A percentile compares a stretch with the other conserved stretches of the same genome.
Evolutionary conservation across 2,888 invertebrate species (phyloP).

Genomic region (Diarsia mendica): DNA sequence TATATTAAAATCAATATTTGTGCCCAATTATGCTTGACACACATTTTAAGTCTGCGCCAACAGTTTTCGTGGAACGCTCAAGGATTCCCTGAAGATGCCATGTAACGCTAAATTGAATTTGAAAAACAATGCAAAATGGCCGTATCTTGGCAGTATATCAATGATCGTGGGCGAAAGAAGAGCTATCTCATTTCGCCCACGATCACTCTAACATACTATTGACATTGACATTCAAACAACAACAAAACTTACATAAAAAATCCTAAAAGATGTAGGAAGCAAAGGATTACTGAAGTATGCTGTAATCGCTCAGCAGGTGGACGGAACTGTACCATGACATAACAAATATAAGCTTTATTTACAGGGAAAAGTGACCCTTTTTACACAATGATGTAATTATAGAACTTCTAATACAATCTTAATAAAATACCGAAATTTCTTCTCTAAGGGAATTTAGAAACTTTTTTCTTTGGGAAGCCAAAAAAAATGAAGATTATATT

Average conservation of each 20-base stretch:
- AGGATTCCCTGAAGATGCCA: neutral
- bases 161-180: no score
- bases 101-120: neutral
- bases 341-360: slow-evolving; percentile 8
- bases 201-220: neutral
- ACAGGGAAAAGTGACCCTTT: neutral
- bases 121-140: neutral
- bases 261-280: neutral
- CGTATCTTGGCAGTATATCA: neutral
- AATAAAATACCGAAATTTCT: slow-evolving; percentile 21
- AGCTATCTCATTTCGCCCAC: slow-evolving; percentile 5
- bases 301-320: slow-evolving; percentile 16
- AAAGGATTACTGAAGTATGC: neutral
- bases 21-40: neutral
- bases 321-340: slow-evolving; percentile 10
- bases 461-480: slow-evolving; percentile 24
- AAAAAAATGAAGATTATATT: slow-evolving; percentile 24
- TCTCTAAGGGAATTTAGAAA: neutral
- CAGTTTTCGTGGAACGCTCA: neutral
- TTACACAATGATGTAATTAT: slow-evolving; percentile 18
- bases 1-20: slow-evolving; percentile 15
- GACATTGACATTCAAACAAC: neutral
- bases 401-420: slow-evolving; percentile 19
- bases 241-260: slow-evolving; percentile 1
- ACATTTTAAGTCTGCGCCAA: neutral